Evolutionary conservation across 2,888 invertebrate species (phyloP).

Genomic region (Serrognathus titanus): DNA sequence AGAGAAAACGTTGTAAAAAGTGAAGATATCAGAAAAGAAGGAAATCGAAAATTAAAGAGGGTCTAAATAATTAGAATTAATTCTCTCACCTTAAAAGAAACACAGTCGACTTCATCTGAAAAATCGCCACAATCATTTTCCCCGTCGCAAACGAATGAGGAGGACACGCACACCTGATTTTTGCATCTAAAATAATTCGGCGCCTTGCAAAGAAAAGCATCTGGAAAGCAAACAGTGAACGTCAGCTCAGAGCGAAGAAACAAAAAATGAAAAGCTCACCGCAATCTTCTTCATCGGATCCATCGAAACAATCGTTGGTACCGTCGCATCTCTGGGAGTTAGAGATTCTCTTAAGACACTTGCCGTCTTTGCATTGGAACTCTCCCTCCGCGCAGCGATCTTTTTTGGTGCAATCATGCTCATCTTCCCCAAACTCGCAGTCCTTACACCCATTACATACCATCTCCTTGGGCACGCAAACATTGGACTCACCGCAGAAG

Average conservation of each 20-base stretch:
- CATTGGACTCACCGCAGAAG: constrained; percentile 48
- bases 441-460: constrained; percentile 43
- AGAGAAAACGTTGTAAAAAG: too few relatives aligned
- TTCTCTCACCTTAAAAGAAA: constrained; percentile 27
- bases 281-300: constrained; percentile 34
- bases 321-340: constrained; percentile 30
- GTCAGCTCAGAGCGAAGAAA: background rate
- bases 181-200: constrained; percentile 42
- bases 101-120: constrained; percentile 46
- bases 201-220: constrained; percentile 30
- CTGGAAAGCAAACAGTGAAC: constrained; percentile 3
- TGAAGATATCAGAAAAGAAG: background rate
- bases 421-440: constrained; percentile 46
- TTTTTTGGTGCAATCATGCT: constrained; percentile 34
- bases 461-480: constrained; percentile 44
- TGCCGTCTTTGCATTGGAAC: constrained; percentile 55
- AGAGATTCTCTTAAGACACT: constrained; percentile 48
- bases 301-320: constrained; percentile 30
- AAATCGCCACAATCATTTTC: constrained; percentile 48
- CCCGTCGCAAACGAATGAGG: constrained; percentile 43
- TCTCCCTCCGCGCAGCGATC: constrained; percentile 46
- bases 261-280: constrained; percentile 23
- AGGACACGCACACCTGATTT: constrained; percentile 41
- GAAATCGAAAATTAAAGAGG: too few relatives aligned
- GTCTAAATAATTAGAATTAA: too few relatives aligned